phyloP scores from a whole-genome alignment of 2,797 vertebrate species.

The Capromys pilorides region DNA sequence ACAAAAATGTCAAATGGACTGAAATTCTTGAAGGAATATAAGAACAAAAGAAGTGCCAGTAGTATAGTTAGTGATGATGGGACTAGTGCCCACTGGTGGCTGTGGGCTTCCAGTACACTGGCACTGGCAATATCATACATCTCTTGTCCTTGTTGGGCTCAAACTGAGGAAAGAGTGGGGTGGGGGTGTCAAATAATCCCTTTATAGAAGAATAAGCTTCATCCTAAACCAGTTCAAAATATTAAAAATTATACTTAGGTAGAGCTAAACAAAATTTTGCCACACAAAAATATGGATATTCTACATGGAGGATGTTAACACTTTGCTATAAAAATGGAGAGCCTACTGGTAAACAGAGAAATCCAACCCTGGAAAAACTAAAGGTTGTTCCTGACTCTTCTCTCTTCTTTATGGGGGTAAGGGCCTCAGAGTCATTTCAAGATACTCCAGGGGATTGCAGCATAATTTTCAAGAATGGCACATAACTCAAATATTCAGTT shows the following conservation, averaged over 20 bases:
- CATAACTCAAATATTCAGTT: neutral
- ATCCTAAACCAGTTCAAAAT: neutral
- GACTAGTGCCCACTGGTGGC: neutral
- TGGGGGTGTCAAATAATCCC: neutral
- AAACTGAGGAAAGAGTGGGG: neutral
- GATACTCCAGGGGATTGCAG: neutral
- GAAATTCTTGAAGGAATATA: neutral
- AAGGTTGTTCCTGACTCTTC: neutral
- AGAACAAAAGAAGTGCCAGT: neutral
- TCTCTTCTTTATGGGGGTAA: neutral
- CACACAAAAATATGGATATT: neutral
- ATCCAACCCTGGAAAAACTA: neutral
- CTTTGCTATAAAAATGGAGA: neutral
- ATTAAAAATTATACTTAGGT: neutral
- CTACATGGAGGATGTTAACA: neutral
- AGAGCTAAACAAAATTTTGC: neutral
- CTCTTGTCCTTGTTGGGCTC: neutral
- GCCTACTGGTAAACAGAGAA: neutral
- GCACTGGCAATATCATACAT: rapidly evolving
- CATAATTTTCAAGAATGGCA: neutral
- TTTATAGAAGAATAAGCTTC: neutral
- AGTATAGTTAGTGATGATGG: neutral
- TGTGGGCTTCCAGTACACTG: neutral
- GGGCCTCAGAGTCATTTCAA: neutral
- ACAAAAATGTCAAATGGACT: neutral